Evolutionary conservation across 1,140 invertebrate species (phyloP).

Genomic region (Chrysopa pallens): DNA sequence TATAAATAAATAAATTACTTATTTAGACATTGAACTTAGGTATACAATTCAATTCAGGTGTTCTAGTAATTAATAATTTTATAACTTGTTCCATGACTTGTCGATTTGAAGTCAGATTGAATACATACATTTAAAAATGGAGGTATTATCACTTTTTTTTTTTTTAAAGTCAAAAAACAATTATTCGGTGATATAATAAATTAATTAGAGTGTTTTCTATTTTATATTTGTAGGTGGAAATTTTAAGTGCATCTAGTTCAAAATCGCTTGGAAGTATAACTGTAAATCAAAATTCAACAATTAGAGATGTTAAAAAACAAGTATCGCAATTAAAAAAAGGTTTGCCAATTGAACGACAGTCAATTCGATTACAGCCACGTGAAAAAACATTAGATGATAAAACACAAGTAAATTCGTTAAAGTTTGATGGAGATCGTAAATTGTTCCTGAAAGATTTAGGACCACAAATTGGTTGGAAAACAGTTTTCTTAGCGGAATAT

Average conservation of each 20-base stretch:
- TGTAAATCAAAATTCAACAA: slow-evolving; percentile 35
- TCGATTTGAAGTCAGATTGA: too few species aligned
- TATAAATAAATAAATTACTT: too few species aligned
- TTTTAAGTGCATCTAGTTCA: slow-evolving; percentile 29
- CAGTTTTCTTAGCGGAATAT: slow-evolving; percentile 95
- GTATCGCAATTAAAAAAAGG: slow-evolving; percentile 48
- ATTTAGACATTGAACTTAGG: too few species aligned
- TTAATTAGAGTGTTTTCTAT: too few species aligned
- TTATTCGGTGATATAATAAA: too few species aligned
- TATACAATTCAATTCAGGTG: too few species aligned
- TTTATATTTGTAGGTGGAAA: slow-evolving; percentile 28
- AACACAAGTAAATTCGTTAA: slow-evolving; percentile 38
- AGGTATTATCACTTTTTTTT: too few species aligned
- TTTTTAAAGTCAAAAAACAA: too few species aligned
- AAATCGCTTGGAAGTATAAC: slow-evolving; percentile 36
- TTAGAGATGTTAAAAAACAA: slow-evolving; percentile 57
- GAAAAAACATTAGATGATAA: slow-evolving; percentile 59
- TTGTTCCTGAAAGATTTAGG: slow-evolving; percentile 84
- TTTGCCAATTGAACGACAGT: slow-evolving; percentile 63
- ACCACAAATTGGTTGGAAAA: slow-evolving; percentile 96
- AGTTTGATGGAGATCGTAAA: slow-evolving; percentile 41
- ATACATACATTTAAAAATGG: too few species aligned
- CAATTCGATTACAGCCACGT: slow-evolving; percentile 60
- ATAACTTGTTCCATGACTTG: too few species aligned
- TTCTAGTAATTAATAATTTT: too few species aligned